A percentile compares a stretch with the other conserved stretches of the same genome.
phyloP scores from a whole-genome alignment of 2,888 invertebrate species.

The Morpho achilles region DNA sequence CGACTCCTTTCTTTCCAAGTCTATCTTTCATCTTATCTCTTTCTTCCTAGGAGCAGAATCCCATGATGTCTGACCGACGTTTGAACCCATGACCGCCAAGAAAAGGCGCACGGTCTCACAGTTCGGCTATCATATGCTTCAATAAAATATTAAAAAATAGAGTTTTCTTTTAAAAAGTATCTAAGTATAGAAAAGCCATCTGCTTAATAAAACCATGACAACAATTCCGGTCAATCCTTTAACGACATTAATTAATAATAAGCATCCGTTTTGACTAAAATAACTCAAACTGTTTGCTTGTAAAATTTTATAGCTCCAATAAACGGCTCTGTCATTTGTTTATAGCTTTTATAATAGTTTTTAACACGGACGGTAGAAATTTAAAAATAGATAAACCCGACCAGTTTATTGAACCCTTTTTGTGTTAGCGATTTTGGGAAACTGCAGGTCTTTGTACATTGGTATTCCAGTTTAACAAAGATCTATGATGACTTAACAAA shows the following conservation, averaged over 20 bases:
- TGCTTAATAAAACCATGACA: neutral
- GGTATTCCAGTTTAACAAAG: constrained; percentile 33
- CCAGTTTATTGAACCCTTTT: constrained; percentile 34
- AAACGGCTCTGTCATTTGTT: constrained; percentile 59
- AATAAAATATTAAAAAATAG: too few species aligned
- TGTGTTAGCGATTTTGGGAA: neutral
- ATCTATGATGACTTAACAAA: constrained; percentile 26
- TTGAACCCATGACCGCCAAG: too few species aligned
- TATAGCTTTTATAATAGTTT: constrained; percentile 63
- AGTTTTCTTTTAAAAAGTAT: too few species aligned
- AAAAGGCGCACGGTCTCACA: too few species aligned
- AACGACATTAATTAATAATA: constrained; percentile 65
- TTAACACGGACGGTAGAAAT: constrained; percentile 47
- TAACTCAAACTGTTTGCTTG: constrained; percentile 49
- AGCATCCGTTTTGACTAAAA: constrained; percentile 46
- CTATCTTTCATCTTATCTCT: too few species aligned
- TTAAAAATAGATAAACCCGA: constrained; percentile 43
- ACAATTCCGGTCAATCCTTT: constrained; percentile 36
- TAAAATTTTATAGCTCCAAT: constrained; percentile 59
- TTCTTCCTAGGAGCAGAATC: too few species aligned
- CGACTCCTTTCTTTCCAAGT: too few species aligned
- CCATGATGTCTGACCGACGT: too few species aligned
- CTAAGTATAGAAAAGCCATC: too few species aligned
- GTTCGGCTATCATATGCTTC: too few species aligned
- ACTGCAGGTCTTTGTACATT: constrained; percentile 30